Evolutionary conservation across 2,113 vertebrate species (phyloP), one percentile per base, ranked within the genome.

Genomic region (Mormoops blainvillei): DNA sequence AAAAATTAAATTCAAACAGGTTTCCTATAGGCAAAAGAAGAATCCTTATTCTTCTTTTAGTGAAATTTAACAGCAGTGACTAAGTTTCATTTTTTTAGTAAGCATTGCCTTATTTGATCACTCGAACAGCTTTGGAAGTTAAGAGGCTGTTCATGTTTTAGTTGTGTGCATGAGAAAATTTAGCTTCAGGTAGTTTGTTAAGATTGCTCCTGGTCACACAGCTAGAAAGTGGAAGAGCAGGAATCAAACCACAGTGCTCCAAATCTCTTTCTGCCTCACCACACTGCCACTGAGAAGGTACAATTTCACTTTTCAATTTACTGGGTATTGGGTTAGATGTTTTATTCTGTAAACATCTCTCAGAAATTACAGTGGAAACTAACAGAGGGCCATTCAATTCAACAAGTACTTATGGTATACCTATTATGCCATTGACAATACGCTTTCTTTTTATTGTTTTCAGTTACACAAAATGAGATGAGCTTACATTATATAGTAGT

Each of bases 401-500:
- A 83, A 65, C 56, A 65, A 2, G 22, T 68, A 92, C 61, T 61
- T 90, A 71, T 78, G 22, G 3, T 28, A 71, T 36, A 58, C 0
- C 5, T 61, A 67, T 61, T 52, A 45, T 56, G 41, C 5, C 92
- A 70, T 65, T 82, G 71, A 91, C 48, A 88, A 33, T 41, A 16
- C 11, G 91, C 28, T 96, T 22, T 26, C 67, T 54, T 94, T 94
- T 76, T 65, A 84, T 41, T 91, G 65, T 94, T 96, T 19, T 80
- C 71, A 90, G 85, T 38, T 82, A 78, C 31, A 58, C 16, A 91
- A 87, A 95, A 88, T 85, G 48, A 82, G 14, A 85, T 70, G 38
- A 95, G 45, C 10, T 48, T 28, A 71, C 19, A 45, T 41, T 71
- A 11, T 36, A 61, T 31, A 83, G 28, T 14, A 58, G 16, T 68